phyloP scores from a whole-genome alignment of 1,140 invertebrate genomes.

The Mactra quadrangularis region DNA sequence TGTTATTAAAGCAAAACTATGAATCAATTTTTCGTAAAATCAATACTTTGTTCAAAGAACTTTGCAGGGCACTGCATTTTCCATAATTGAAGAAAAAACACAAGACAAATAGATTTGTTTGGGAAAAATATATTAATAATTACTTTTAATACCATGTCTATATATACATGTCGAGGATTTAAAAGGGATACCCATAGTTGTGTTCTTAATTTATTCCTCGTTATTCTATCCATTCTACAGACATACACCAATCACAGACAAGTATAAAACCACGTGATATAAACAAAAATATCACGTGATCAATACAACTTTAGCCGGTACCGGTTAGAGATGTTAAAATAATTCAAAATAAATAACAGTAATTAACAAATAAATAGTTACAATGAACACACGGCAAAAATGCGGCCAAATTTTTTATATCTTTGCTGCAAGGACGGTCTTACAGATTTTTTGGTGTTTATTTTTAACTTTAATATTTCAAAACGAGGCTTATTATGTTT shows the following conservation, averaged over 20 bases:
- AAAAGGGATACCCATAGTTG: conserved; percentile 71
- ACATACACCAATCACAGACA: conserved; percentile 53
- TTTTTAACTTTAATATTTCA: conserved; percentile 27
- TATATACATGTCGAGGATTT: conserved; percentile 67
- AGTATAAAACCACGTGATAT: conserved; percentile 46
- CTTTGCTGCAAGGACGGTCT: conserved; percentile 60
- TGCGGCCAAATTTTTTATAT: conserved; percentile 37
- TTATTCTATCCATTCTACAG: conserved; percentile 14
- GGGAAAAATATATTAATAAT: conserved; percentile 72
- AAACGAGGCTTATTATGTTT: conserved; percentile 11
- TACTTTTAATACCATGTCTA: conserved; percentile 60
- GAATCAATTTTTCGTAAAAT: no score
- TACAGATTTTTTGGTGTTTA: conserved; percentile 56
- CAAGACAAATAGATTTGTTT: conserved; percentile 56
- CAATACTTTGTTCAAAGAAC: no score
- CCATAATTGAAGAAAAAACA: no score
- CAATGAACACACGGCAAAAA: conserved; percentile 67
- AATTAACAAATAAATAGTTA: conserved; percentile 56
- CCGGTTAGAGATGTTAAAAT: conserved; percentile 65
- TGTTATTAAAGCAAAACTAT: no score
- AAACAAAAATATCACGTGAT: conserved; percentile 62
- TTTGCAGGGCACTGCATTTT: no score
- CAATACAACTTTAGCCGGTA: conserved; percentile 65
- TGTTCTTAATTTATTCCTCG: conserved; percentile 29
- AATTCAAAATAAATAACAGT: conserved; percentile 58